Conservation (phyloP, 1,140 invertebrate species). For the Papilio polyxenes region DNA sequence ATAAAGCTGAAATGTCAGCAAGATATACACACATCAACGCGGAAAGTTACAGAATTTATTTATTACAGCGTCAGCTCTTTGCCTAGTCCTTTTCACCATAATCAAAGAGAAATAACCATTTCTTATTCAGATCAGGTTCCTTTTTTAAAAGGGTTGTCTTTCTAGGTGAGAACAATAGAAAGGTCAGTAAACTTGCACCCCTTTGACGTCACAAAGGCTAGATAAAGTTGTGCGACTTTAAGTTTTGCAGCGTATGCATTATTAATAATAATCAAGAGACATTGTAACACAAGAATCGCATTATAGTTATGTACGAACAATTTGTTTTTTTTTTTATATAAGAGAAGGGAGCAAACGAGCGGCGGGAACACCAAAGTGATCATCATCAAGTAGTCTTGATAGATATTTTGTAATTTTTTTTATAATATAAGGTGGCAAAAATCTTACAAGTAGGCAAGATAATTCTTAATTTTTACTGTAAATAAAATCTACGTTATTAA, state of each 20-base stretch:
- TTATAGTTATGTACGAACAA: too few species aligned
- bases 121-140: conserved; percentile 32
- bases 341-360: too few species aligned
- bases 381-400: too few species aligned
- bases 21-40: background rate
- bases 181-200: conserved; percentile 20
- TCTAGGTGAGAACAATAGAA: conserved; percentile 34
- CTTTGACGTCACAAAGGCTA: conserved; percentile 27
- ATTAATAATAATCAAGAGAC: background rate
- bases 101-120: background rate
- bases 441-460: too few species aligned
- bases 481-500: too few species aligned
- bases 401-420: too few species aligned
- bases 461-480: too few species aligned
- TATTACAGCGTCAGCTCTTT: background rate
- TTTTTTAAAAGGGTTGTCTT: conserved; percentile 37
- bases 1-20: background rate
- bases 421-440: too few species aligned
- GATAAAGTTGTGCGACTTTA: background rate
- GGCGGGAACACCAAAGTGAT: too few species aligned
- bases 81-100: background rate
- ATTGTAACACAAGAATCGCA: too few species aligned
- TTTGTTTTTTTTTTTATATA: too few species aligned
- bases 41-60: background rate
- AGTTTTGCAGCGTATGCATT: background rate